A percentile compares a stretch with the other conserved stretches of the same genome.
Conservation (phyloP, 2,888 invertebrate species). For the Nasonovia ribisnigri region DNA sequence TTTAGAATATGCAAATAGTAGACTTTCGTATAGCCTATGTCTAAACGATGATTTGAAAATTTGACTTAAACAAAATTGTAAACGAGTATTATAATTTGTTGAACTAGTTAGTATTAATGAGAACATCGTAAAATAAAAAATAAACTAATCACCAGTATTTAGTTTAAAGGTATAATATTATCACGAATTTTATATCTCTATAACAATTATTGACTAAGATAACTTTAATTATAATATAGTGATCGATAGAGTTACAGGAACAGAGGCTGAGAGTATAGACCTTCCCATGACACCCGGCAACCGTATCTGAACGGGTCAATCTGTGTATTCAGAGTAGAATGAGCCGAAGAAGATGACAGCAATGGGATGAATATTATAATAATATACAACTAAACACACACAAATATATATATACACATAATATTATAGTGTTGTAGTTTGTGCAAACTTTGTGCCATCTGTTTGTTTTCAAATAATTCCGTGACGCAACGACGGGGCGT, state of each 20-base stretch:
- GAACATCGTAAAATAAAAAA: background rate
- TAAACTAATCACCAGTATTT: background rate
- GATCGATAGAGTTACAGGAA: background rate
- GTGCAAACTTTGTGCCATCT: background rate
- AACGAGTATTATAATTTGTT: background rate
- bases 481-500: background rate
- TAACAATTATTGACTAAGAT: background rate
- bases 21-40: background rate
- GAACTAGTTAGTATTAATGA: background rate
- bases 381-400: background rate
- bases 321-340: background rate
- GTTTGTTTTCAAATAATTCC: conserved; percentile 38
- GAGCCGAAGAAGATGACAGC: background rate
- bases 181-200: background rate
- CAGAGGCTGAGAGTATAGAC: background rate
- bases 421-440: background rate
- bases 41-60: background rate
- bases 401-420: background rate
- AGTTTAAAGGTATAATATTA: background rate
- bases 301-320: background rate
- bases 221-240: background rate
- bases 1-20: background rate
- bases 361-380: background rate
- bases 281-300: background rate
- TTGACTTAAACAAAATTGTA: background rate